Evolutionary conservation across 1,140 invertebrate species (phyloP), one percentile per base, ranked within the genome.

Genomic region (Drosophila pseudoobscura): DNA sequence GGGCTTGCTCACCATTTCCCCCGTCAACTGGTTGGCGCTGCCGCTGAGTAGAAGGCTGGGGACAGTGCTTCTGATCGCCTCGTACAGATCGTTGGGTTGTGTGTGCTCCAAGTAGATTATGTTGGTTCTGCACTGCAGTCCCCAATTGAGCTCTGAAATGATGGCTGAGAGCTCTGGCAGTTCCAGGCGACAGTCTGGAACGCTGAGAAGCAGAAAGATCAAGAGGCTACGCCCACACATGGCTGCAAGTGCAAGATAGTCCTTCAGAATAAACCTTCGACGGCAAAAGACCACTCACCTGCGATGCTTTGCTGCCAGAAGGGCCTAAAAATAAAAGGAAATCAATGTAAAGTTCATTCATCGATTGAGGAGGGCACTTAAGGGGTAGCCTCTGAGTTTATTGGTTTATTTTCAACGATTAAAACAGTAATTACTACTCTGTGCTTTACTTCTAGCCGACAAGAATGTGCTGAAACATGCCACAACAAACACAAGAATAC

Each of bases 401-500:
- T 39, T 1, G 11, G 3, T 39, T 13, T 39, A 39, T 39, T 39
- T 5, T 3, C 11, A 39, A 5, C 1, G 11, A 39, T 3, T 31
- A 9, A 2, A 31, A 5, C 3, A 60, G 24, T 49, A 60, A 49
- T 49, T 39, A 39, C 46, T 22, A 49, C 6, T 49, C 20, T 9
- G 31, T 9, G 31, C 29, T 9, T 0, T 24, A 24, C 24, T 26
- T 26, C 3, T 31, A 31, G 0, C 2, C 31, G 9, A 9, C 35
- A 13, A 39, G 35, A 39, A 39, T 11, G 35, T 13, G 35, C 35
- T 39, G 35, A 13, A 39, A 49, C 17, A 22, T 47, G 45, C 45
- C 15, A 47, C 46, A 22, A 6, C 17, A 47, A 47, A 47, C 52
- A 64, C 49, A 62, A 49, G 49, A 68, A 53, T 11, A 61, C 73